Percentiles rank a stretch among this genome's conserved stretches.
phyloP scores from a whole-genome alignment of 2,888 invertebrate species.

The Apodemia zela region DNA sequence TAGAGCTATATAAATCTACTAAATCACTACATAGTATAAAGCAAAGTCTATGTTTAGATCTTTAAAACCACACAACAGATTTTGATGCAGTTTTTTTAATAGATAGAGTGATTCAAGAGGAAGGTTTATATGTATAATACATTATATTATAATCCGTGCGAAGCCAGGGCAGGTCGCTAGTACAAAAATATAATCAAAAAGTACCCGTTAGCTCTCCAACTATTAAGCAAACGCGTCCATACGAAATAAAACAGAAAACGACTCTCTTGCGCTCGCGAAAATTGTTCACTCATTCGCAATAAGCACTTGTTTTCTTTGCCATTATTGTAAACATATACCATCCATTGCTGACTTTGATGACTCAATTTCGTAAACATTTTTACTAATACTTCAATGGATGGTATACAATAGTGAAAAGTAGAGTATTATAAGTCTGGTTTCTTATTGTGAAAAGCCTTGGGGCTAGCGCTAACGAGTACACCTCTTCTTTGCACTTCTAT shows the following conservation, averaged over 20 bases:
- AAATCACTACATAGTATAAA: too few species aligned
- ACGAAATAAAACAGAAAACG: slow-evolving; percentile 30
- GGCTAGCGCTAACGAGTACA: slow-evolving; percentile 50
- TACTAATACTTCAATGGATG: slow-evolving; percentile 4
- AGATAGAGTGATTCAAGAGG: too few species aligned
- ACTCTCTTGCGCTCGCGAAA: slow-evolving; percentile 40
- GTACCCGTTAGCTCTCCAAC: not conserved
- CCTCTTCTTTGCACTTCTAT: slow-evolving; percentile 37
- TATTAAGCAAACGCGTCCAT: slow-evolving; percentile 18
- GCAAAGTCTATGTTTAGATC: too few species aligned
- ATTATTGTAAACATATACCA: not conserved
- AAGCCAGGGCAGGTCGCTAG: too few species aligned
- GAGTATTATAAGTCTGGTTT: slow-evolving; percentile 19
- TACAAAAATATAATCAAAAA: too few species aligned
- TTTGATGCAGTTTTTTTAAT: too few species aligned
- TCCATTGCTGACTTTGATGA: slow-evolving; percentile 3
- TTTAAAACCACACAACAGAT: too few species aligned
- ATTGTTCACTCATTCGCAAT: slow-evolving; percentile 42
- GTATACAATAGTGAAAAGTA: not conserved
- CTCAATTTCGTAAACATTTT: not conserved
- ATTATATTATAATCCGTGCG: too few species aligned
- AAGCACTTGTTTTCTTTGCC: slow-evolving; percentile 27
- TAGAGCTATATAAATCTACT: too few species aligned
- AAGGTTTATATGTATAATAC: too few species aligned
- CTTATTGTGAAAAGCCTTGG: slow-evolving; percentile 38